Percentiles rank a stretch among this genome's conserved stretches.
Conservation (phyloP, 1,140 invertebrate genomes). For the Berghia stephanieae region DNA sequence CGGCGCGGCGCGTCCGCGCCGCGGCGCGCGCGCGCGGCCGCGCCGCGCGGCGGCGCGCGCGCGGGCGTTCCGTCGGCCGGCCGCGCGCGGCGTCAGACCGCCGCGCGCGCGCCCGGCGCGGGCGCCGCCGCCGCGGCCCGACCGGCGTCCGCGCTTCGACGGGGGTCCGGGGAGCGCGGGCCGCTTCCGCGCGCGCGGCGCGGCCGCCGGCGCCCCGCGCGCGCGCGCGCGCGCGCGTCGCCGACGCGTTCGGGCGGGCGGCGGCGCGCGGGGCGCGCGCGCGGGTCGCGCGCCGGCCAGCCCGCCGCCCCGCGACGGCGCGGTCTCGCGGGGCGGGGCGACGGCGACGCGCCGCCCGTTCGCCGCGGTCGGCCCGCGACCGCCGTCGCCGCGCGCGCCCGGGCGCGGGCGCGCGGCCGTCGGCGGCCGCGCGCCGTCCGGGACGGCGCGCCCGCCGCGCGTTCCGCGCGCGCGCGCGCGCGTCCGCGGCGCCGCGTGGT, state of each 20-base stretch:
- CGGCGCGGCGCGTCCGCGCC: not conserved
- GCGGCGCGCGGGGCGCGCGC: slow-evolving; percentile 3
- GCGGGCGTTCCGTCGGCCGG: not conserved
- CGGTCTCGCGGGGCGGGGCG: slow-evolving; percentile 10
- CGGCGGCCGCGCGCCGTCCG: not conserved
- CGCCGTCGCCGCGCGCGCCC: too few species aligned
- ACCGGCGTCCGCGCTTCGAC: not conserved
- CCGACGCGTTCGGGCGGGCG: not conserved
- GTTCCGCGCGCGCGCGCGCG: not conserved
- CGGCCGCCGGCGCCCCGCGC: not conserved
- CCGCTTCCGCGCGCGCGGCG: slow-evolving; percentile 9
- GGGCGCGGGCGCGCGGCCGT: slow-evolving; percentile 19
- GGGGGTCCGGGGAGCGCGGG: not conserved
- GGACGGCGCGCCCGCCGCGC: not conserved
- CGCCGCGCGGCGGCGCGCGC: not conserved
- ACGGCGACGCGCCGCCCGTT: slow-evolving; percentile 29
- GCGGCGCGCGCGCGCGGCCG: not conserved
- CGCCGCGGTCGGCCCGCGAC: slow-evolving; percentile 22
- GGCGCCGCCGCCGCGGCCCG: not conserved
- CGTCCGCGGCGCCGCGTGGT: not conserved
- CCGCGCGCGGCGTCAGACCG: not conserved
- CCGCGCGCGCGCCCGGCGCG: not conserved
- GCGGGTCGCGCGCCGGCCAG: not conserved
- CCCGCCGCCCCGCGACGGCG: slow-evolving; percentile 19
- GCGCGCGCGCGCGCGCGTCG: not conserved